phyloP scores from a whole-genome alignment of 2,113 vertebrate species.

The Rhabdomys dilectus region DNA sequence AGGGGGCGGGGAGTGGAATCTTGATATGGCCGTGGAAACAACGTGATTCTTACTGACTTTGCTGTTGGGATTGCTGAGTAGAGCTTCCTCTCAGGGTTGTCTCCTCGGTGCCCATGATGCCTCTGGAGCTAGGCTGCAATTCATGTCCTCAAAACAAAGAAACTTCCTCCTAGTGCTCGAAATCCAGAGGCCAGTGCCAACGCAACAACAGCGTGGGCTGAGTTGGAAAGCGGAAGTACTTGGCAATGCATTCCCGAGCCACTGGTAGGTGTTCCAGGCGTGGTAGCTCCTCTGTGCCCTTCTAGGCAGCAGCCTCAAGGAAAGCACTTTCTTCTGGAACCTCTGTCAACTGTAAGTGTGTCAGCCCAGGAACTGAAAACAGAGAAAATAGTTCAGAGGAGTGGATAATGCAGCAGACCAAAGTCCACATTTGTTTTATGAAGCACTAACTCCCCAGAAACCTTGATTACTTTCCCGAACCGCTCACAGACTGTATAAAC shows the following conservation, averaged over 20 bases:
- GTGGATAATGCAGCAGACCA: neutral
- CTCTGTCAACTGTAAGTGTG: neutral
- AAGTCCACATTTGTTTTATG: neutral
- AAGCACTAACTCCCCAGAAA: neutral
- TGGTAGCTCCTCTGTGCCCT: neutral
- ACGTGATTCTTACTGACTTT: neutral
- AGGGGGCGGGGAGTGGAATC: fast-evolving
- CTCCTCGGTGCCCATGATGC: neutral
- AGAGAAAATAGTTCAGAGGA: neutral
- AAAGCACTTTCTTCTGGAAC: neutral
- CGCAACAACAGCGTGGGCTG: neutral
- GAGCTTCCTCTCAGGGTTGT: neutral
- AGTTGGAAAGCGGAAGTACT: neutral
- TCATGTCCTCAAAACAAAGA: neutral
- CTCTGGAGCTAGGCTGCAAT: neutral
- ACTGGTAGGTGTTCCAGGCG: neutral
- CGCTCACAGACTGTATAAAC: neutral
- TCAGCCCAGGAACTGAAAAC: neutral
- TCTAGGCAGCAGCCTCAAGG: neutral
- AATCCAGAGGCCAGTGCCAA: constrained; percentile 21
- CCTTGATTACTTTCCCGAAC: neutral
- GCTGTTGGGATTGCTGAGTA: neutral
- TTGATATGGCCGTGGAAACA: neutral
- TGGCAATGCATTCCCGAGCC: neutral
- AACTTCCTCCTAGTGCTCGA: neutral